phyloP scores from a whole-genome alignment of 2,888 invertebrate species.

The Chorisops tibialis region DNA sequence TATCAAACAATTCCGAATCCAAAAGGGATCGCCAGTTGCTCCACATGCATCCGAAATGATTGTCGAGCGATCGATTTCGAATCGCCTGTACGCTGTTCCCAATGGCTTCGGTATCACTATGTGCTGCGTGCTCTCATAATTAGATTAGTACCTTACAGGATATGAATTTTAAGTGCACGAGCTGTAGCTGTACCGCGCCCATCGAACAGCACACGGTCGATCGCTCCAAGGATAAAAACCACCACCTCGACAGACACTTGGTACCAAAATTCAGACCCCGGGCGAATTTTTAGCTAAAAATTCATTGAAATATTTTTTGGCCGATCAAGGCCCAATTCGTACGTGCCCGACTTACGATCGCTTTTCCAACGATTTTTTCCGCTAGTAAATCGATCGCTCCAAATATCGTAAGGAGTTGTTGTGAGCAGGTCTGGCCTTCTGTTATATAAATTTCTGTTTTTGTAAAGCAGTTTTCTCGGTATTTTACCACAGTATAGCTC shows the following conservation, averaged over 20 bases:
- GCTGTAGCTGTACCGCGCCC: neutral
- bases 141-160: constrained; percentile 26
- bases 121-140: constrained; percentile 24
- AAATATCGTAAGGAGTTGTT: neutral
- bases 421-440: neutral
- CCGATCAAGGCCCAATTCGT: neutral
- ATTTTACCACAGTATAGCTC: neutral
- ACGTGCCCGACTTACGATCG: neutral
- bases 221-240: constrained; percentile 1
- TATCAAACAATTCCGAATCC: constrained; percentile 5
- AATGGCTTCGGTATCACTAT: constrained; percentile 17
- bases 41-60: constrained; percentile 30
- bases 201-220: neutral
- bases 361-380: neutral
- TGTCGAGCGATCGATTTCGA: constrained; percentile 4
- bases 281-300: neutral
- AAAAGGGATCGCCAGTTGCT: constrained; percentile 20
- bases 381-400: neutral
- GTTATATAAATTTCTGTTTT: neutral
- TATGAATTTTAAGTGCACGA: constrained; percentile 5
- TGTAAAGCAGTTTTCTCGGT: neutral
- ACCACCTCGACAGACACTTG: neutral
- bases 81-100: neutral
- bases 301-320: neutral
- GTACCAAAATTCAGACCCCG: constrained; percentile 6